Evolutionary conservation across 2,113 vertebrate species (phyloP).

Genomic region (Pomatorhinus ruficollis): DNA sequence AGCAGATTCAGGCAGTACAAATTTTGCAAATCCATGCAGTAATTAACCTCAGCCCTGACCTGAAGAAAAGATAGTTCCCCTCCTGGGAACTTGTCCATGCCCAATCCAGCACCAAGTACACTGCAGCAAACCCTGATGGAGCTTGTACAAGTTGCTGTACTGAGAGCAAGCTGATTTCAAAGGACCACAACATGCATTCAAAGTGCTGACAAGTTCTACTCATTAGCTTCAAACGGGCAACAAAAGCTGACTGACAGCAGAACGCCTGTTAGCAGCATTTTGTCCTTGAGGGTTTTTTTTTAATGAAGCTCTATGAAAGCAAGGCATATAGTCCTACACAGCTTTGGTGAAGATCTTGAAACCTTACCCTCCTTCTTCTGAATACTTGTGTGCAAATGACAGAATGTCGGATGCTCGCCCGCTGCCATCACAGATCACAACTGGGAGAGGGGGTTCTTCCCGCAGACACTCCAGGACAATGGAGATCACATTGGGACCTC

Average conservation of each 20-base stretch:
- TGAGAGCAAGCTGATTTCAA: background rate
- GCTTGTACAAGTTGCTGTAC: background rate
- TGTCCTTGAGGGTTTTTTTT: background rate
- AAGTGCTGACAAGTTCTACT: background rate
- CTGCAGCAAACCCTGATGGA: background rate
- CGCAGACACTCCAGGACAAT: slow-evolving; percentile 90
- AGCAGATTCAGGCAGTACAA: background rate
- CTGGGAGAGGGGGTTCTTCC: slow-evolving; percentile 94
- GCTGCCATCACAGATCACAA: slow-evolving; percentile 95
- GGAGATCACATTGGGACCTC: slow-evolving; percentile 94
- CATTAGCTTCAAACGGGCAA: background rate
- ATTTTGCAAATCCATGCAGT: background rate
- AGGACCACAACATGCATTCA: background rate
- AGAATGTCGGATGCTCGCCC: slow-evolving; percentile 93
- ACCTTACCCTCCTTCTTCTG: slow-evolving; percentile 91
- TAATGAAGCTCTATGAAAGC: background rate
- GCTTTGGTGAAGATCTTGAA: background rate
- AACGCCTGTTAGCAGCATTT: background rate
- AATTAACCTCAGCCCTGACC: background rate
- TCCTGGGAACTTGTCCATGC: background rate
- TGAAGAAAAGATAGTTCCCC: too few relatives aligned
- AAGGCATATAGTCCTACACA: background rate
- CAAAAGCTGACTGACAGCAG: background rate
- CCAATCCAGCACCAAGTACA: background rate
- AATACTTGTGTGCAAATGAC: slow-evolving; percentile 95